Percentiles rank a stretch among this genome's conserved stretches.
phyloP scores from a whole-genome alignment of 2,888 invertebrate species.

The Bellardia bayeri region DNA sequence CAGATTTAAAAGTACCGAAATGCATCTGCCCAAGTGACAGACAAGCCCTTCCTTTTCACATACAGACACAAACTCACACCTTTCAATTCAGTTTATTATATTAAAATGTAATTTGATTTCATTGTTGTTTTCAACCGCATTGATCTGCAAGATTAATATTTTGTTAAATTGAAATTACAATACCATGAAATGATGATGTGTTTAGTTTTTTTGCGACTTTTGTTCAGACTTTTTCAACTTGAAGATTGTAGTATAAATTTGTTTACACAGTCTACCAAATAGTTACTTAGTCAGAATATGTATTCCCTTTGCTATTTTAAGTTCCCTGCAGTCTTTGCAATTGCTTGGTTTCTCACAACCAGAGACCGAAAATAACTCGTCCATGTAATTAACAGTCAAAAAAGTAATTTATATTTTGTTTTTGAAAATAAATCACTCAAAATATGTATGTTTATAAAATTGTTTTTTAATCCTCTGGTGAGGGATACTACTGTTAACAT shows the following conservation, averaged over 20 bases:
- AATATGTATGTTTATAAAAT: too few relatives aligned
- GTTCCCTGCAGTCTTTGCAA: too few relatives aligned
- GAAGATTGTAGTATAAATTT: neutral
- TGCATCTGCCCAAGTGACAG: neutral
- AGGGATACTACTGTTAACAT: too few relatives aligned
- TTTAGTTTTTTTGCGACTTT: neutral
- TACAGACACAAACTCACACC: neutral
- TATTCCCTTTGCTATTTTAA: too few relatives aligned
- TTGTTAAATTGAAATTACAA: conserved; percentile 21
- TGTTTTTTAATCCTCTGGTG: too few relatives aligned
- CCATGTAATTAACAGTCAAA: too few relatives aligned
- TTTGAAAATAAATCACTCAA: too few relatives aligned
- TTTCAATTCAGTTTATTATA: neutral
- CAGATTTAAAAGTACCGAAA: conserved; percentile 18
- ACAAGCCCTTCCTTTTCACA: neutral
- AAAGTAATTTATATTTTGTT: too few relatives aligned
- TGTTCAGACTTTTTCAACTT: neutral
- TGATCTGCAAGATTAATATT: conserved; percentile 11
- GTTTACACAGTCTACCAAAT: neutral
- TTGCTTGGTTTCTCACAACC: too few relatives aligned
- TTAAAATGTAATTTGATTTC: neutral
- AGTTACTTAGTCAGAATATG: too few relatives aligned
- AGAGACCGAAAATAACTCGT: too few relatives aligned
- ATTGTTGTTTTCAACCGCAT: conserved; percentile 13
- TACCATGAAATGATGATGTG: conserved; percentile 26